A percentile compares a stretch with the other conserved stretches of the same genome.
These are phyloP conservation scores for Microvelia longipes DNA, from an alignment of 1,140 invertebrate genomes.

Conservation along the genomic window DNA sequence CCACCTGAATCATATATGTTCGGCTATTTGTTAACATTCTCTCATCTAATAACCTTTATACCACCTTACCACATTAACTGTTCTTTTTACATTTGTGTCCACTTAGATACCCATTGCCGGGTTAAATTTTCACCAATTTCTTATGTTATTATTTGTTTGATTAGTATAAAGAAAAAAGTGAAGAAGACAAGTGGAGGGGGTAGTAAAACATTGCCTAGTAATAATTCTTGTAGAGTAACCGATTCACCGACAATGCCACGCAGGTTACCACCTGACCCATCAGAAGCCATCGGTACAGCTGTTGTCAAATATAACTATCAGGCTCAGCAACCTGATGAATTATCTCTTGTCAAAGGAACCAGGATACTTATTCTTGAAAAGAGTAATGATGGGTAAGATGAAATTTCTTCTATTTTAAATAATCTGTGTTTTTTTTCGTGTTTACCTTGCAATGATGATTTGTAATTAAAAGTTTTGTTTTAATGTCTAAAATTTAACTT, in stretches of 20 bases:
- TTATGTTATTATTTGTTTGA: conserved; percentile 16
- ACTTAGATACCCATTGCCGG: too few relatives aligned
- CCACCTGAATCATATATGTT: too few relatives aligned
- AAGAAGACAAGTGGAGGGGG: conserved; percentile 51
- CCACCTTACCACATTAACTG: too few relatives aligned
- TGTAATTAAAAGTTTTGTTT: too few relatives aligned
- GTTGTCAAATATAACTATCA: conserved; percentile 97
- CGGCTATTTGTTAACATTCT: too few relatives aligned
- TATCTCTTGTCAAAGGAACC: conserved; percentile 80
- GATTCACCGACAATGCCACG: conserved; percentile 60
- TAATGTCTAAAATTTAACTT: too few relatives aligned
- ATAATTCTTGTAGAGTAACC: conserved; percentile 39
- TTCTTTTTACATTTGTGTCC: too few relatives aligned
- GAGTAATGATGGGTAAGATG: conserved; percentile 68
- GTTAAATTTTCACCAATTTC: too few relatives aligned
- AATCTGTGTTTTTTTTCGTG: neutral
- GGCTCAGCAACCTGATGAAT: conserved; percentile 90
- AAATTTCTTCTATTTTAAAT: conserved; percentile 3
- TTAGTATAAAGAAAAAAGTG: conserved; percentile 82
- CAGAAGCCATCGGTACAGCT: conserved; percentile 75
- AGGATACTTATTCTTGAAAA: conserved; percentile 92
- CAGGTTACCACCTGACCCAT: conserved; percentile 59
- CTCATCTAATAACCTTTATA: too few relatives aligned
- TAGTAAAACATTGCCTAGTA: conserved; percentile 71
- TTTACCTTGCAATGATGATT: too few relatives aligned